phyloP scores from a whole-genome alignment of 2,113 vertebrate species.

The Pterocles burchelli region DNA sequence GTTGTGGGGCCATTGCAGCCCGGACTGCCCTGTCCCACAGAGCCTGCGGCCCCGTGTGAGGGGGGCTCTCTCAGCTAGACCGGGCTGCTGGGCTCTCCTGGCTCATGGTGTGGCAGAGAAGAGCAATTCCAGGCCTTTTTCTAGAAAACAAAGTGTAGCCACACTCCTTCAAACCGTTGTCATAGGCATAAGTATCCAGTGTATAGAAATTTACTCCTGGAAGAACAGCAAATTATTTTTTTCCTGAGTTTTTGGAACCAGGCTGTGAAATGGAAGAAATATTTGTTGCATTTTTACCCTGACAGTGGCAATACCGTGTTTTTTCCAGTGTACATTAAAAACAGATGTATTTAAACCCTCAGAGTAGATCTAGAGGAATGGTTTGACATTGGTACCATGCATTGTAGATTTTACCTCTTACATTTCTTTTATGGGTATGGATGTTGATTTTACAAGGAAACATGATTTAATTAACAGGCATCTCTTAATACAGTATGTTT shows the following conservation, averaged over 20 bases:
- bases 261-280: not conserved
- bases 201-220: not conserved
- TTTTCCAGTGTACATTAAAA: not conserved
- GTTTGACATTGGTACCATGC: not conserved
- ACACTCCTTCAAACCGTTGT: not conserved
- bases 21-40: not conserved
- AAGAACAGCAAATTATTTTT: not conserved
- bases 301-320: not conserved
- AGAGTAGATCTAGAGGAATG: not conserved
- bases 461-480: not conserved
- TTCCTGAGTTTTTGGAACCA: not conserved
- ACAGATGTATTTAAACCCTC: not conserved
- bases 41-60: fast-evolving
- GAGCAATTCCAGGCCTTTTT: not conserved
- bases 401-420: not conserved
- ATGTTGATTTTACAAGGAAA: not conserved
- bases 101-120: not conserved
- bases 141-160: not conserved
- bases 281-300: not conserved
- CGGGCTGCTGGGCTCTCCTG: not conserved
- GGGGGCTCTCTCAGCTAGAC: not conserved
- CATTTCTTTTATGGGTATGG: not conserved
- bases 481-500: not conserved
- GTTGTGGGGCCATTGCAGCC: not conserved
- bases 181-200: not conserved